Evolutionary conservation across 2,888 invertebrate species (phyloP).

Genomic region (Nephrocerus scutellatus): DNA sequence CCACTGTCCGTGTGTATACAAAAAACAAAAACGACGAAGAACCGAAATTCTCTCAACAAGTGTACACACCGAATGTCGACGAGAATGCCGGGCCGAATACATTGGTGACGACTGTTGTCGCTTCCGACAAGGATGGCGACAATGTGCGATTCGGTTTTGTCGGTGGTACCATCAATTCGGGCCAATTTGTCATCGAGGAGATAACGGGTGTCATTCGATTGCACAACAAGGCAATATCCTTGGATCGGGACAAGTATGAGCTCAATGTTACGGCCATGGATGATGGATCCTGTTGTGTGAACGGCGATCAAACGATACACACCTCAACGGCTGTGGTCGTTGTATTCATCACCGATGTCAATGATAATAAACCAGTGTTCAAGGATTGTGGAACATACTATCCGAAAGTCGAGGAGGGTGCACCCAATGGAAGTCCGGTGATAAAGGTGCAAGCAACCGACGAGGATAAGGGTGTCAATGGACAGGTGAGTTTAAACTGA

Average conservation of each 20-base stretch:
- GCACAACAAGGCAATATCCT: conserved; percentile 75
- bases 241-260: conserved; percentile 91
- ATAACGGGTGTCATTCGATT: conserved; percentile 90
- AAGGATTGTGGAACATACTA: conserved; percentile 89
- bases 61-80: conserved; percentile 92
- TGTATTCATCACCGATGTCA: conserved; percentile 94
- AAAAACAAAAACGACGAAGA: conserved; percentile 97
- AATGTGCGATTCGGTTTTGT: conserved; percentile 90
- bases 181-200: conserved; percentile 91
- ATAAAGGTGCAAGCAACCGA: conserved; percentile 92
- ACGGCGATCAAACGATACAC: conserved; percentile 79
- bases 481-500: conserved; percentile 56
- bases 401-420: conserved; percentile 91
- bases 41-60: conserved; percentile 93
- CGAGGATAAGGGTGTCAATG: conserved; percentile 92
- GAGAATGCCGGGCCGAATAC: conserved; percentile 94
- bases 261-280: conserved; percentile 96
- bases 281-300: conserved; percentile 93
- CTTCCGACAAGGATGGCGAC: conserved; percentile 95
- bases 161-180: conserved; percentile 81
- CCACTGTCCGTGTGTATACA: conserved; percentile 92
- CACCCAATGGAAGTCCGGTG: conserved; percentile 87
- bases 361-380: conserved; percentile 94
- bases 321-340: conserved; percentile 92
- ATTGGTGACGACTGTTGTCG: conserved; percentile 91